Conservation (phyloP, 2,113 vertebrate genomes). For the Labrus mixtus region DNA sequence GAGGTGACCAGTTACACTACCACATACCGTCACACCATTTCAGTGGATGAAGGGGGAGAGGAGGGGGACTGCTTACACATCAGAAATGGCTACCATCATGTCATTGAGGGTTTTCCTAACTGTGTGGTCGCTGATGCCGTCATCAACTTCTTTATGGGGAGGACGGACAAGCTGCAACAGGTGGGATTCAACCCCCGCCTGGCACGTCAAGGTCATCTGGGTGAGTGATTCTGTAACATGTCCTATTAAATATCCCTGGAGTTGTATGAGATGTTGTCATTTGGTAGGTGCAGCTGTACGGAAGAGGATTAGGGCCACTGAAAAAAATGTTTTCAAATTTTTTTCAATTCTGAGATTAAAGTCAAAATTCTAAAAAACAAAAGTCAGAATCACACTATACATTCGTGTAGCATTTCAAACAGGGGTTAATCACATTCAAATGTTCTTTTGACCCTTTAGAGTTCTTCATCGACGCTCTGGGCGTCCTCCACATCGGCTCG, state of each 20-base stretch:
- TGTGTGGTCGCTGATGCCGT: constrained; percentile 92
- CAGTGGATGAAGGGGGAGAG: constrained; percentile 84
- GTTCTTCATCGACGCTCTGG: constrained; percentile 92
- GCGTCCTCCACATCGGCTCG: constrained; percentile 89
- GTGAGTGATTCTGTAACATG: constrained; percentile 76
- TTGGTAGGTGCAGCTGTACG: background rate
- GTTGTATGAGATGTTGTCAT: no score
- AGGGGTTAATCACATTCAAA: background rate
- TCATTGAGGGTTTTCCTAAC: constrained; percentile 86
- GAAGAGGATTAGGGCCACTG: no score
- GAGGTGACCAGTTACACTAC: constrained; percentile 89
- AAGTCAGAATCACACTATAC: no score
- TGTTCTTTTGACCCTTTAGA: constrained; percentile 77
- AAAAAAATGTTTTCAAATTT: no score
- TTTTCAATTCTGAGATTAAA: no score
- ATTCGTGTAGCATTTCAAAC: no score
- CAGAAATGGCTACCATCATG: constrained; percentile 85
- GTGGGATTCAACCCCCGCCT: constrained; percentile 91
- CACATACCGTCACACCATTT: constrained; percentile 89
- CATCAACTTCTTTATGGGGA: constrained; percentile 94
- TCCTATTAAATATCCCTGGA: background rate
- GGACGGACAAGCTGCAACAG: constrained; percentile 87
- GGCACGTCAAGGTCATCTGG: constrained; percentile 86
- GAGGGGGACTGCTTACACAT: constrained; percentile 89
- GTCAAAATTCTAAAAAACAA: no score